Conservation (phyloP, 30 jellyfish, hydroid and myxozoan species). For the Hydractinia symbiolongicarpus region DNA sequence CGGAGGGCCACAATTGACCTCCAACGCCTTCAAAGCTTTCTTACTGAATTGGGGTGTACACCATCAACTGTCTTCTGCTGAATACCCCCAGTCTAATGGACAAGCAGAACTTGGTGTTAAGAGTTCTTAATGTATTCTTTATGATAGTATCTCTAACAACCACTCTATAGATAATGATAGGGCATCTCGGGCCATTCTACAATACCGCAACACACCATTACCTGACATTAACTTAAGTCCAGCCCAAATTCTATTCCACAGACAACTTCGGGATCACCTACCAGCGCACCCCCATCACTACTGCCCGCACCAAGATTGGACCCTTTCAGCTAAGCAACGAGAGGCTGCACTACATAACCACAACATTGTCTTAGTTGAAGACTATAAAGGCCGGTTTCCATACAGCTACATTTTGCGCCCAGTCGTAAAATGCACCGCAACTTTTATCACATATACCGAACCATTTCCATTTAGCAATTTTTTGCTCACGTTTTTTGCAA, state of each 20-base stretch:
- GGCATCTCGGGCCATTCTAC: slow-evolving; percentile 17
- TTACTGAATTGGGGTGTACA: neutral
- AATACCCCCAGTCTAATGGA: slow-evolving; percentile 28
- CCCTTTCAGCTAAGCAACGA: slow-evolving; percentile 1
- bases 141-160: neutral
- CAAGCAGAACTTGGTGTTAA: slow-evolving; percentile 15
- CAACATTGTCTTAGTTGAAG: no score
- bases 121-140: neutral
- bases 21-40: slow-evolving; percentile 10
- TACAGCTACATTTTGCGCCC: no score
- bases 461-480: no score
- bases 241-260: slow-evolving; percentile 24
- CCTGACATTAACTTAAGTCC: slow-evolving; percentile 11
- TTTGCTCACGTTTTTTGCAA: no score
- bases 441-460: no score
- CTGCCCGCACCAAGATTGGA: neutral
- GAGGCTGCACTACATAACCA: neutral
- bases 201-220: slow-evolving; percentile 24
- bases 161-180: slow-evolving; percentile 11
- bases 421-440: no score
- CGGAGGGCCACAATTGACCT: slow-evolving; percentile 22
- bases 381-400: no score
- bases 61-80: slow-evolving; percentile 14
- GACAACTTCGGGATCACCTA: slow-evolving; percentile 19
- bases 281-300: slow-evolving; percentile 8